Conservation (phyloP, 2,888 invertebrate species). For the Uloborus plumipes region DNA sequence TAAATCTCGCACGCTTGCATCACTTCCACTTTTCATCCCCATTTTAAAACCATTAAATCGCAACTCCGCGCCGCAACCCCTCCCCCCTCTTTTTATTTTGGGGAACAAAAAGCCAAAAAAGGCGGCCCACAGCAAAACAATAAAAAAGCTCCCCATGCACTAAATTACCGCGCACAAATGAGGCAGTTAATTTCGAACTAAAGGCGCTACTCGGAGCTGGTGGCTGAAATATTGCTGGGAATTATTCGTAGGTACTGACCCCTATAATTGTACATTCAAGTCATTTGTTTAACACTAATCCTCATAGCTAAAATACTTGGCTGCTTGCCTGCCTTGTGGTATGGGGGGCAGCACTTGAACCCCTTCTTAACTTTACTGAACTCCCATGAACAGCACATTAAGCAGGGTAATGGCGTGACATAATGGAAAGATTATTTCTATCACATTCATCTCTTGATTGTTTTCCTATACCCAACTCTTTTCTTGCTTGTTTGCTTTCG, state of each 20-base stretch:
- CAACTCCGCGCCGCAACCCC: conserved; percentile 9
- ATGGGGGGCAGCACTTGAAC: conserved; percentile 13
- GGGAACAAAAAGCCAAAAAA: conserved; percentile 28
- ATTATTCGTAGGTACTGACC: conserved; percentile 64
- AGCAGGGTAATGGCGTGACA: conserved; percentile 59
- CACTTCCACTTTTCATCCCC: not conserved
- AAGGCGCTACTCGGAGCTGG: conserved; percentile 15
- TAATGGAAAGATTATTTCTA: conserved; percentile 65
- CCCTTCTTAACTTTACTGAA: conserved; percentile 49
- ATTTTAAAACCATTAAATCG: conserved; percentile 50
- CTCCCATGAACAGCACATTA: conserved; percentile 62
- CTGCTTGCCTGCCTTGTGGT: conserved; percentile 54
- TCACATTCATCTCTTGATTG: conserved; percentile 65
- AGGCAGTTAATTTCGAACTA: conserved; percentile 62
- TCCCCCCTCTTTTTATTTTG: conserved; percentile 23
- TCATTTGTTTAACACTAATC: conserved; percentile 65
- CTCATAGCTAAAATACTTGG: conserved; percentile 55
- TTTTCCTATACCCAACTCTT: conserved; percentile 59
- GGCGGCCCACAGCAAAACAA: conserved; percentile 10
- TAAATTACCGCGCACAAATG: conserved; percentile 60
- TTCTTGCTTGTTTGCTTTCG: conserved; percentile 54
- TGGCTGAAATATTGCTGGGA: conserved; percentile 56
- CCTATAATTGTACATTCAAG: conserved; percentile 64
- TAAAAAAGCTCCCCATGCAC: conserved; percentile 31
- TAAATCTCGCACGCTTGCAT: no score